phyloP scores from a whole-genome alignment of 2,888 invertebrate species.

The Microplitis deprimator region DNA sequence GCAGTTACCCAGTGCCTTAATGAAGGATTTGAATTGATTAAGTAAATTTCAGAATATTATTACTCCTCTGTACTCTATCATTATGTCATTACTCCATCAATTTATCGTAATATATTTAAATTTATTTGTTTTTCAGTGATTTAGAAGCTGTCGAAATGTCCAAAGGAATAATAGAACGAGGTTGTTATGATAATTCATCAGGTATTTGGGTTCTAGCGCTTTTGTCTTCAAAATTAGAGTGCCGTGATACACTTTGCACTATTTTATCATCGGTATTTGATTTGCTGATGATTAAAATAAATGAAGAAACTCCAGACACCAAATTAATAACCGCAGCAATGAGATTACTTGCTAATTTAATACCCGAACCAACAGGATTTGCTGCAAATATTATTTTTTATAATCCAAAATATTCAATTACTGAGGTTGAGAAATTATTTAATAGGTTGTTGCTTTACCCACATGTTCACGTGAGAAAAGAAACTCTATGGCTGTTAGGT shows the following conservation, averaged over 20 bases:
- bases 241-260: conserved; percentile 46
- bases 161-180: conserved; percentile 47
- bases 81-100: background rate
- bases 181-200: conserved; percentile 50
- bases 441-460: conserved; percentile 57
- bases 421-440: conserved; percentile 45
- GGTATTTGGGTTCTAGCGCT: conserved; percentile 63
- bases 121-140: conserved; percentile 50
- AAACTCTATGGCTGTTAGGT: conserved; percentile 69
- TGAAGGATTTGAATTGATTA: conserved; percentile 54
- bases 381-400: conserved; percentile 56
- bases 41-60: conserved; percentile 53
- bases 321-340: conserved; percentile 56
- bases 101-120: conserved; percentile 18
- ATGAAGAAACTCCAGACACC: conserved; percentile 37
- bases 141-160: conserved; percentile 55
- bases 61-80: background rate
- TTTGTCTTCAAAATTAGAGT: conserved; percentile 59
- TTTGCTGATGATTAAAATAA: conserved; percentile 48
- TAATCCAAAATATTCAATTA: conserved; percentile 49
- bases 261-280: conserved; percentile 49
- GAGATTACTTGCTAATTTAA: conserved; percentile 62
- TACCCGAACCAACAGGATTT: conserved; percentile 56
- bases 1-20: conserved; percentile 59
- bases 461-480: conserved; percentile 60